Evolutionary conservation across 2,888 invertebrate species (phyloP).

Genomic region (Mesorhabditis belari): DNA sequence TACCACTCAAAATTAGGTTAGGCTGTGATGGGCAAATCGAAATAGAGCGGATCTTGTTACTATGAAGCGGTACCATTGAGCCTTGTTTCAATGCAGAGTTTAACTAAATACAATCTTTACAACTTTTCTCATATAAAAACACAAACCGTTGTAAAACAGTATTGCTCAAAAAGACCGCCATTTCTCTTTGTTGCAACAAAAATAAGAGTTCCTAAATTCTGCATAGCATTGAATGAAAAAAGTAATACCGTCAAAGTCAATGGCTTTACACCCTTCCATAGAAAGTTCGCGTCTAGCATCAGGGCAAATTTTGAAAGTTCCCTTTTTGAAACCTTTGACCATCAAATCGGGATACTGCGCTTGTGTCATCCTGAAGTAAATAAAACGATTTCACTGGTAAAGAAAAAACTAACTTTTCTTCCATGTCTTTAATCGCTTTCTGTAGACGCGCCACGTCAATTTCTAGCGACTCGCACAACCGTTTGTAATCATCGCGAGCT

Average conservation of each 20-base stretch:
- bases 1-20: background rate
- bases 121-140: too few relatives aligned
- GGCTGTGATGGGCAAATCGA: background rate
- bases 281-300: background rate
- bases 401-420: background rate
- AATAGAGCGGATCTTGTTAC: background rate
- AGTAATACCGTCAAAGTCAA: background rate
- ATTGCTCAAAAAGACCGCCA: too few relatives aligned
- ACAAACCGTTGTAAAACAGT: too few relatives aligned
- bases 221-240: too few relatives aligned
- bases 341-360: background rate
- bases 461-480: background rate
- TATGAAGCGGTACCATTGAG: background rate
- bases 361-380: background rate
- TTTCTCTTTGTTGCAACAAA: too few relatives aligned
- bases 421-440: background rate
- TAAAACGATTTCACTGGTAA: background rate
- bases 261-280: background rate
- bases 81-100: background rate
- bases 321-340: background rate
- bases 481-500: background rate
- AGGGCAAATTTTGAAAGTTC: background rate
- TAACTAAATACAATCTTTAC: background rate
- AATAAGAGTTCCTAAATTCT: too few relatives aligned
- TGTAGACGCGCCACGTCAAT: background rate